Percentiles rank a stretch among this genome's conserved stretches.
These are phyloP conservation scores for Vidua macroura DNA, from an alignment of 2,113 vertebrate genomes.

Conservation along the genomic window DNA sequence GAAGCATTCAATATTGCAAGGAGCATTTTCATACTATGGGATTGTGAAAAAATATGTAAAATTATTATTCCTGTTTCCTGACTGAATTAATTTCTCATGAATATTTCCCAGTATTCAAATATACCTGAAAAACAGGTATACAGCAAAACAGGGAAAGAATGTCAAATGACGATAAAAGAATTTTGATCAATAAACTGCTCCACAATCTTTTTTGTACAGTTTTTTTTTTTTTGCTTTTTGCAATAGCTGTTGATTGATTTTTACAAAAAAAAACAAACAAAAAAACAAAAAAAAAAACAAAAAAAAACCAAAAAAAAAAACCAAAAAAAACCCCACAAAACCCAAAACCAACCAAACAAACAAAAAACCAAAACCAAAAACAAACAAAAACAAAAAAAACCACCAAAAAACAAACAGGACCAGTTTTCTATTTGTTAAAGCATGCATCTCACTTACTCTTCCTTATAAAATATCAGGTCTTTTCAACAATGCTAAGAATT, in stretches of 20 bases:
- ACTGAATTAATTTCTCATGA: neutral
- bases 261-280: neutral
- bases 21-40: fast-evolving
- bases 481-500: neutral
- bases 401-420: neutral
- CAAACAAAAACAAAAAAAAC: too few species aligned
- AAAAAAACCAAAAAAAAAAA: too few species aligned
- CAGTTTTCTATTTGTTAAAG: neutral
- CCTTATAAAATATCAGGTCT: neutral
- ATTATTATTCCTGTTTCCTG: neutral
- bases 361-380: too few species aligned
- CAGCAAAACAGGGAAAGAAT: neutral
- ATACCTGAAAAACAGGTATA: neutral
- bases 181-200: neutral
- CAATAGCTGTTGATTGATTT: neutral
- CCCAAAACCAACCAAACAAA: too few species aligned
- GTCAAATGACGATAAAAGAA: neutral
- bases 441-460: neutral
- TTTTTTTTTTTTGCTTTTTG: neutral
- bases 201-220: neutral
- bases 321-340: too few species aligned
- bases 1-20: neutral
- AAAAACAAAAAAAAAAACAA: too few species aligned
- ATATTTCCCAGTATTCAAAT: neutral
- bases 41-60: neutral